Evolutionary conservation across 2,113 vertebrate genomes (phyloP).

Genomic region (Campylomormyrus numenius): DNA sequence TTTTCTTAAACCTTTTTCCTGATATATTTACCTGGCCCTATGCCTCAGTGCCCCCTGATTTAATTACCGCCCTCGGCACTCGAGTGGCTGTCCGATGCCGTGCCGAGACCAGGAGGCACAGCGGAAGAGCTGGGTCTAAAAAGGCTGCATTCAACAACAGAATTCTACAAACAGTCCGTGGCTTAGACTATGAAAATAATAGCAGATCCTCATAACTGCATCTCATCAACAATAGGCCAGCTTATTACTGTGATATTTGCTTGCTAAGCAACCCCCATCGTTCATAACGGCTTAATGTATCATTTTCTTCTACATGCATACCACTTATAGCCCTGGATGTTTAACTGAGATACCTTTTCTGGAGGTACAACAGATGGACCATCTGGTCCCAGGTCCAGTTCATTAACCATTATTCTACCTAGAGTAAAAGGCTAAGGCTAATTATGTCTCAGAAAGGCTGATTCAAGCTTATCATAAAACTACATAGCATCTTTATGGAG

Average conservation of each 20-base stretch:
- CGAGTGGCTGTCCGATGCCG: background rate
- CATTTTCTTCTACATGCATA: background rate
- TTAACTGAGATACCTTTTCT: background rate
- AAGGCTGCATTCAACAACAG: background rate
- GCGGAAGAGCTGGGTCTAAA: background rate
- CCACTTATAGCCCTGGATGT: background rate
- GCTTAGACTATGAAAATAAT: slow-evolving; percentile 37
- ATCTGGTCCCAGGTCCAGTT: background rate
- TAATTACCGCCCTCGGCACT: background rate
- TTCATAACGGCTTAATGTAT: background rate
- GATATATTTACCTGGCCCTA: background rate
- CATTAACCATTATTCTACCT: background rate
- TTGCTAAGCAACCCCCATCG: background rate
- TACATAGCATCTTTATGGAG: background rate
- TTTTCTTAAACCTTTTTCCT: background rate
- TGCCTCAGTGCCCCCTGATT: background rate
- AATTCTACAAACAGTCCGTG: slow-evolving; percentile 37
- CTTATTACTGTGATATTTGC: background rate
- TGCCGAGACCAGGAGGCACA: background rate
- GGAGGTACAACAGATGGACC: background rate
- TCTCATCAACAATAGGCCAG: slow-evolving; percentile 38
- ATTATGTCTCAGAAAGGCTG: background rate
- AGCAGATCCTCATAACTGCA: slow-evolving; percentile 28
- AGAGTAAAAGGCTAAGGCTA: background rate
- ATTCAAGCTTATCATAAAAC: background rate